Base-by-base conservation (phyloP, 2,113 vertebrate genomes). In the Nothocercus nigrocapillus region DNA sequence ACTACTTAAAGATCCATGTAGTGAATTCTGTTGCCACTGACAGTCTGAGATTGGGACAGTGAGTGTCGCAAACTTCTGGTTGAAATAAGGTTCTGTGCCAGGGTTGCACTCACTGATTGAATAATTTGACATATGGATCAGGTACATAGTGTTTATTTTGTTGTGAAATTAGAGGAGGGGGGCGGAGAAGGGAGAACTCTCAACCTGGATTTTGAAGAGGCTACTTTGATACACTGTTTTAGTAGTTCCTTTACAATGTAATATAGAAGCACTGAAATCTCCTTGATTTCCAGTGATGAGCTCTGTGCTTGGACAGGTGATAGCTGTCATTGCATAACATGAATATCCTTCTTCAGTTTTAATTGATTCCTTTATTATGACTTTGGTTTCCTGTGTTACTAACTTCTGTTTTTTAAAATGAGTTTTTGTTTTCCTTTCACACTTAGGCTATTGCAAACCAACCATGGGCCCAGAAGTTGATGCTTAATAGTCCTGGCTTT, bases 391-490 rank as follows among this genome's bases (percentile, higher is more conserved):
- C 49, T 38, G 30, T 7, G 7, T 53, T 17, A 69, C 34, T 76
- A 53, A 0, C 2, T 32, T 2, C 8, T 3, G 4, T 6, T 8
- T 49, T 77, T 38, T 30, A 32, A 76, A 79, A 34, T 24, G 8
- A 75, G 8, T 8, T 4, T 15, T 14, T 18, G 95, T 90, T 90
- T 28, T 96, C 1, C 62, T 25, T 96, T 89, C 21, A 13, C 6
- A 13, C 96, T 77, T 62, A 99, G 99, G 99, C 99, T 20, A 98
- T 99, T 72, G 99, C 98, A 49, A 96, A 98, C 69, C 99, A 99
- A 51, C 98, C 98, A 0, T 99, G 99, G 99, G 99, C 98, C 79
- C 99, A 99, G 98, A 98, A 95, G 92, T 82, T 98, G 96, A 99
- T 99, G 99, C 97, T 99, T 38, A 97, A 90, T 84, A 99, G 98